Conservation (phyloP, 2,113 vertebrate species). For the Carassius gibelio region DNA sequence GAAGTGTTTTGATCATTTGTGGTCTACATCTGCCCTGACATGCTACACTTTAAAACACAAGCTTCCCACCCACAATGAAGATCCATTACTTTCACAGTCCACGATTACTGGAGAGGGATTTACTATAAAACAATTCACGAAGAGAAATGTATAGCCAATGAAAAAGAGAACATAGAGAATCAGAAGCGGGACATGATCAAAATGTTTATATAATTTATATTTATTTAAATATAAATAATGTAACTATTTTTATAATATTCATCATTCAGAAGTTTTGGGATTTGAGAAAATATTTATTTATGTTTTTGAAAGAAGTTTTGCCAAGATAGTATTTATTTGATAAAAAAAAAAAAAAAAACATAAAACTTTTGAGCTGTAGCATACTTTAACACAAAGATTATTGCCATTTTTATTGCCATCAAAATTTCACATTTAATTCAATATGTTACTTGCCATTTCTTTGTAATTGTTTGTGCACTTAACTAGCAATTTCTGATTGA, state of each 20-base stretch:
- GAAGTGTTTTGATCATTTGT: constrained; percentile 29
- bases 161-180: too few relatives aligned
- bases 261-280: neutral
- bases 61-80: neutral
- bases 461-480: neutral
- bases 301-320: neutral
- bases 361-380: neutral
- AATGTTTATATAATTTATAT: too few relatives aligned
- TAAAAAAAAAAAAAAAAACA: neutral
- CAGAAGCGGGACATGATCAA: too few relatives aligned
- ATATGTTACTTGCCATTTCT: neutral
- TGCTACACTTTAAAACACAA: neutral
- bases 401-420: too few relatives aligned
- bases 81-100: neutral
- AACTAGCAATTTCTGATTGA: neutral
- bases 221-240: neutral
- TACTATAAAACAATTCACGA: neutral
- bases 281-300: neutral
- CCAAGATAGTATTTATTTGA: neutral
- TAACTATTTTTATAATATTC: neutral
- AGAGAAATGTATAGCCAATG: neutral
- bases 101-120: neutral
- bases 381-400: too few relatives aligned
- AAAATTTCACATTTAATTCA: neutral
- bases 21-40: constrained; percentile 8